phyloP scores from a whole-genome alignment of 2,113 vertebrate genomes.

The Channa argus region DNA sequence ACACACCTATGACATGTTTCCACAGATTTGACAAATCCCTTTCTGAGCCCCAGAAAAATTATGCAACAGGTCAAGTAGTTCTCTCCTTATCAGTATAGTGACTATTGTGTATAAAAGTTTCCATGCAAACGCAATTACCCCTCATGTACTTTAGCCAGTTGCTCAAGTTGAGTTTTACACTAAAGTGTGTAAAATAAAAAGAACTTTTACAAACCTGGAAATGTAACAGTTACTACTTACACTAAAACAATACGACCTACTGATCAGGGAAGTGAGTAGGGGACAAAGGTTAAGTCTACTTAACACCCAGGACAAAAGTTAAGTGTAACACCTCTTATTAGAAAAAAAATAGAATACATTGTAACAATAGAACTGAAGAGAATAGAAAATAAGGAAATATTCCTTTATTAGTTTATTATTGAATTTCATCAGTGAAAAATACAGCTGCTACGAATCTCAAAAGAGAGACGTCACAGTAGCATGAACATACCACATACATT shows the following conservation, averaged over 20 bases:
- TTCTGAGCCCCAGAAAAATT: too few relatives aligned
- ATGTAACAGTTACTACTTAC: not conserved
- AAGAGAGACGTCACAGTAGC: too few relatives aligned
- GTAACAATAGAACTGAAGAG: not conserved
- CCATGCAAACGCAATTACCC: too few relatives aligned
- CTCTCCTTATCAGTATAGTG: too few relatives aligned
- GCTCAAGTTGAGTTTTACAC: too few relatives aligned
- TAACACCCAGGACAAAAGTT: not conserved
- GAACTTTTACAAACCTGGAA: not conserved
- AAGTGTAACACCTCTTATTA: not conserved
- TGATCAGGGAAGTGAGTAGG: not conserved
- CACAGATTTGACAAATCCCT: too few relatives aligned
- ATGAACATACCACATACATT: too few relatives aligned
- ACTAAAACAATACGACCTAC: not conserved
- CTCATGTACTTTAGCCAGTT: too few relatives aligned
- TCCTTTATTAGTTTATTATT: constrained; percentile 2
- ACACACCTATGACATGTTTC: too few relatives aligned
- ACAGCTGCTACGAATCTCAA: too few relatives aligned
- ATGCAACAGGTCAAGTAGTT: too few relatives aligned
- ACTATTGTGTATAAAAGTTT: too few relatives aligned
- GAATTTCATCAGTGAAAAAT: not conserved
- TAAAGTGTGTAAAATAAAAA: not conserved
- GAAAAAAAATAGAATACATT: not conserved
- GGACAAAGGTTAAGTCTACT: constrained; percentile 37
- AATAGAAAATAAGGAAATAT: not conserved